Evolutionary conservation across 2,888 invertebrate species (phyloP).

Genomic region (Nomada goodeniana): DNA sequence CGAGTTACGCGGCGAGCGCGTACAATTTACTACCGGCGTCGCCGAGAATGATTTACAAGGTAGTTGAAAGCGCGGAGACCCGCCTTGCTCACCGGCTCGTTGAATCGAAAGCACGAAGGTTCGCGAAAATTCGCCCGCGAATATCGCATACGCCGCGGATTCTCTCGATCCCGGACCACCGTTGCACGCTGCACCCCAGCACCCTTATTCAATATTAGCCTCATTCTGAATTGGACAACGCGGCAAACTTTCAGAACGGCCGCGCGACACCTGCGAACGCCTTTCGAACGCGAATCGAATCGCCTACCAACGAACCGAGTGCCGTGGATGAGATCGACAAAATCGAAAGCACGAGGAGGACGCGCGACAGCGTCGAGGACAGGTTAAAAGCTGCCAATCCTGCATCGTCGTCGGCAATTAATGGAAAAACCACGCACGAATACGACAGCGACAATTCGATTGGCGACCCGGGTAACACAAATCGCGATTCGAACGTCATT

Average conservation of each 20-base stretch:
- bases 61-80: conserved; percentile 17
- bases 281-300: neutral
- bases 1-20: conserved; percentile 28
- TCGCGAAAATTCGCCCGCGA: conserved; percentile 5
- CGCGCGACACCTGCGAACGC: neutral
- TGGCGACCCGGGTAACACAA: neutral
- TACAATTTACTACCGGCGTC: conserved; percentile 33
- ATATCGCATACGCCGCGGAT: neutral
- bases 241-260: conserved; percentile 42
- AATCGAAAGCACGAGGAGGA: neutral
- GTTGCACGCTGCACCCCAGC: too few relatives aligned
- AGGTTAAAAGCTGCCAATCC: too few relatives aligned
- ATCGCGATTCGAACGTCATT: neutral
- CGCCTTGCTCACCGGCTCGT: neutral
- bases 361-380: too few relatives aligned
- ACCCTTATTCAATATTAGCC: too few relatives aligned
- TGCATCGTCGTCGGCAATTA: too few relatives aligned
- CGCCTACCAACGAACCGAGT: neutral
- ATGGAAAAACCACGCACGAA: neutral
- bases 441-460: neutral
- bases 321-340: neutral
- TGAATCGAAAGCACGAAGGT: conserved; percentile 11
- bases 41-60: conserved; percentile 36
- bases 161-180: neutral
- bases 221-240: too few relatives aligned